These are phyloP conservation scores for Bathybates hornii DNA, from an alignment of 2,113 vertebrate species.

Conservation along the genomic window DNA sequence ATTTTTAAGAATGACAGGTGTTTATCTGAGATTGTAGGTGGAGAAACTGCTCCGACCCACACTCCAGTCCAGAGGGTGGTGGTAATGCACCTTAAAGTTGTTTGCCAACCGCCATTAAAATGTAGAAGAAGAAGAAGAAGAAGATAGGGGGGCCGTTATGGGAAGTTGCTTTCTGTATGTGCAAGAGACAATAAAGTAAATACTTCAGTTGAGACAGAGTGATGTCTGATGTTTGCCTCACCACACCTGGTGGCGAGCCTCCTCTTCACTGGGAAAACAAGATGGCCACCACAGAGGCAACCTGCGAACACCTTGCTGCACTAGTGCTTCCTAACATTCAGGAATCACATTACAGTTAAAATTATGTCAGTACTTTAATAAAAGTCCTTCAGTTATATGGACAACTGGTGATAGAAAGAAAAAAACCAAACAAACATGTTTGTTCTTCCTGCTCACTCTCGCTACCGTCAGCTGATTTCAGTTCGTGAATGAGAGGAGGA, in stretches of 20 bases:
- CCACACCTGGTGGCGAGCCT: not conserved
- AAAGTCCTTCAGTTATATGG: not conserved
- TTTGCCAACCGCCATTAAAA: too few relatives aligned
- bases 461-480: not conserved
- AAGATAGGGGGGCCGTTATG: not conserved
- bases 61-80: not conserved
- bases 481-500: fast-evolving
- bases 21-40: not conserved
- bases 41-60: not conserved
- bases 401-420: not conserved
- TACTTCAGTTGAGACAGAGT: not conserved
- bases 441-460: not conserved
- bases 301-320: not conserved
- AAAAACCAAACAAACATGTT: not conserved
- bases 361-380: not conserved
- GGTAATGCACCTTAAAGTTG: too few relatives aligned
- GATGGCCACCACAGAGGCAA: not conserved
- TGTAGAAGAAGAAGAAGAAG: too few relatives aligned
- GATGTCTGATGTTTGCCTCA: not conserved
- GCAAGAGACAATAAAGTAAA: not conserved
- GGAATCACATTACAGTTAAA: not conserved
- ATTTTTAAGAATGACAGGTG: not conserved
- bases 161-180: not conserved
- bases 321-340: not conserved
- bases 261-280: not conserved